Base-by-base conservation (phyloP, 2,888 invertebrate species). In the Lathronympha strigana region DNA sequence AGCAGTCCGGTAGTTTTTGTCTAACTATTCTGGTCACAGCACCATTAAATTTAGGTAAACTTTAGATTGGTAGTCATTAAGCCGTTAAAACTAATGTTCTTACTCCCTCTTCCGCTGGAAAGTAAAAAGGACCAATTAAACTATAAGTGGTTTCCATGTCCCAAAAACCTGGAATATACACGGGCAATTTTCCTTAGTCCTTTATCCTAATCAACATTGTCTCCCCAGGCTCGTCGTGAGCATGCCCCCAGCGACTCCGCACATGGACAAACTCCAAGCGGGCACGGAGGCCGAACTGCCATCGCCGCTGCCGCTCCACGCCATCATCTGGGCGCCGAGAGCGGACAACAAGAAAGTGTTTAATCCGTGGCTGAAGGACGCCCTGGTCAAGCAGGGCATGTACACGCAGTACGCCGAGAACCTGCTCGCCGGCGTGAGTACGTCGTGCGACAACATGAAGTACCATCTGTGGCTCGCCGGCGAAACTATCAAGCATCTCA, bases 301-400 rank as follows among this genome's bases (percentile, higher is more conserved):
- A 8, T 93, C 94, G 0, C 94, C 96, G 1, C 87, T 95, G 74
- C 91, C 97, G 15, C 90, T 98, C 43, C 97, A 98, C 88, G 96
- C 97, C 0, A 89, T 98, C 6, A 92, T 98, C 9, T 98, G 98
- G 98, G 97, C 97, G 4, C 96, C 98, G 4, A 93, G 98, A 49
- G 95, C 97, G 0, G 95, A 95, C 36, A 95, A 97, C 82, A 94
- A 93, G 68, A 96, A 97, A 85, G 94, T 96, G 4, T 97, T 96
- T 84, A 95, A 95, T 74, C 95, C 96, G 43, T 98, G 98, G 96
- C 94, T 98, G 76, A 98, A 98, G 80, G 98, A 98, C 80, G 97
- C 96, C 62, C 93, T 98, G 1, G 96, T 97, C 5, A 97, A 97
- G 77, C 97, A 98, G 90, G 97, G 97, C 68, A 95, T 97, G 95